Base-by-base conservation (phyloP, 2,797 vertebrate species). In the Sternarchorhynchus goeldii region DNA sequence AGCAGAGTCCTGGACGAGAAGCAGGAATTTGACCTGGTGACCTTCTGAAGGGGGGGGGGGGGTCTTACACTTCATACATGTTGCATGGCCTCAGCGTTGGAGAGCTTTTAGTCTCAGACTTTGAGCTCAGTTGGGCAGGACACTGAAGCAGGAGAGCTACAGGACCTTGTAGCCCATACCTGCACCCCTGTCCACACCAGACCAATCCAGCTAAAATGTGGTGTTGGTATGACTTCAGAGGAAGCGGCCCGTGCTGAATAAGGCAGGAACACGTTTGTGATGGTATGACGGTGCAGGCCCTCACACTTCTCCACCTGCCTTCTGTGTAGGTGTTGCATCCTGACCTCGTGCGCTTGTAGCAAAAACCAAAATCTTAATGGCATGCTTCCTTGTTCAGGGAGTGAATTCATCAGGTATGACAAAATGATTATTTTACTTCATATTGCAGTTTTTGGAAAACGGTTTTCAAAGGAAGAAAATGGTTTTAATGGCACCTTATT, bases 1-100 rank as follows among this genome's bases (percentile, higher is more conserved):
- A 84, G 73, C 65, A 76, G 75, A 80, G 78, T 73, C 80, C 65
- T 45, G 39, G 82, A 75, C 80, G 63, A 82, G 76, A 78, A 86
- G 79, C 32, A 82, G 82, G 85, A 84, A 86, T 86, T 73, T 86
- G 78, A 86, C 81, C 78, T 77, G 45, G 56, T 81, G 82, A 84
- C 82, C 85, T 72, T 58, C 72, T 76, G 36, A 76, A 64, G 66
- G 65, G 77, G 75, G 69, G 72, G 74, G 32, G 45, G 21, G 68
- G 62, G 57, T n/a, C 25, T 65, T 71, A 58, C 4, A 41, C 56
- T 75, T 67, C 68, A 63, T 66, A 60, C 58, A 60, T 77, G 74
- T 31, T 18, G 58, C 64, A n/a, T 68, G n/a, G n/a, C n/a, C n/a
- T n/a, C n/a, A n/a, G n/a, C n/a, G n/a, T n/a, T n/a, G n/a, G n/a